A percentile compares a stretch with the other conserved stretches of the same genome.
Conservation (phyloP, 1,140 invertebrate species). For the Drosophila melanogaster region Release_6_plus_ISO1_MT NT_033779.5:3774501-3775000, state of each 20-base stretch:
- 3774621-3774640: neutral
- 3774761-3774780: conserved; percentile 31
- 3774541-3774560: conserved; percentile 26
- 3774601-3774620: neutral
- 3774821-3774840: conserved; percentile 37
- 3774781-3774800: conserved; percentile 43
- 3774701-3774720: conserved; percentile 30
- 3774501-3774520: conserved; percentile 34
- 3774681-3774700: conserved; percentile 27
- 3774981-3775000: neutral
- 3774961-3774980: conserved; percentile 6
- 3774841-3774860: conserved; percentile 17
- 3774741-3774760: conserved; percentile 13
- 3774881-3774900: conserved; percentile 45
- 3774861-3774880: conserved; percentile 24
- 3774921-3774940: conserved; percentile 24
- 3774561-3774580: conserved; percentile 5
- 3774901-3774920: conserved; percentile 45
- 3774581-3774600: neutral
- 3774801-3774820: conserved; percentile 41
- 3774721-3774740: conserved; percentile 43
- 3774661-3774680: neutral
- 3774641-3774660: neutral
- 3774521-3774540: conserved; percentile 41
- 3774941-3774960: conserved; percentile 23